Conservation (phyloP, 23 tunicate genomes). For the Corella eumyota region DNA sequence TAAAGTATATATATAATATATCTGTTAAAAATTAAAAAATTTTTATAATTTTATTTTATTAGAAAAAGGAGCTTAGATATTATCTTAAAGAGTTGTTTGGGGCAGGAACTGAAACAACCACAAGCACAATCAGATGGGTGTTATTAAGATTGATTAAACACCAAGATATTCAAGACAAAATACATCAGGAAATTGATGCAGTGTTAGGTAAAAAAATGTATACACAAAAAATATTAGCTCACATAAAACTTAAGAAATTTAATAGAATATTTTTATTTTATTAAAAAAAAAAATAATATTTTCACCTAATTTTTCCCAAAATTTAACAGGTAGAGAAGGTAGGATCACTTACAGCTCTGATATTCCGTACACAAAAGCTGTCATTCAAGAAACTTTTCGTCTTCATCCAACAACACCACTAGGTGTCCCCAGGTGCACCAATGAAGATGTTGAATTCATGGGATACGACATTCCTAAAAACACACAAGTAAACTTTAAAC, state of each 20-base stretch:
- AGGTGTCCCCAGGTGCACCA: constrained; percentile 6
- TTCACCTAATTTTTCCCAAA: no score
- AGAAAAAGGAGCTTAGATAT: constrained; percentile 2
- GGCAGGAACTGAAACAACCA: constrained; percentile 10
- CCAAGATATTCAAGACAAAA: no score
- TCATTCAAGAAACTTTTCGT: constrained; percentile 20
- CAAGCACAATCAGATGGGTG: constrained; percentile 6
- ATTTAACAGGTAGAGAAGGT: constrained; percentile 4
- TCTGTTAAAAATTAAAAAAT: no score
- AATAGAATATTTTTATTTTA: no score
- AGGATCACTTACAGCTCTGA: background rate
- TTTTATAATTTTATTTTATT: no score
- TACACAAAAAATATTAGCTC: no score
- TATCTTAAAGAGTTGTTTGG: constrained; percentile 2
- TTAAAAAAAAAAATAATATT: no score
- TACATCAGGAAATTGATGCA: constrained; percentile 4
- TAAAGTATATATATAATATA: no score
- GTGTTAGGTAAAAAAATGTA: constrained; percentile 4
- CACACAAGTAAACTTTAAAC: constrained; percentile 22
- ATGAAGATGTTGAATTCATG: constrained; percentile 12
- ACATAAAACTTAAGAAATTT: no score
- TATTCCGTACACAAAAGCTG: constrained; percentile 28
- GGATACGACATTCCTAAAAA: constrained; percentile 20
- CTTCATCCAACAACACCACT: constrained; percentile 8
- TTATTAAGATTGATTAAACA: background rate